Evolutionary conservation across 53 echinoderm and acorn worm species (phyloP).

Genomic region (Pentamera pediparva): DNA sequence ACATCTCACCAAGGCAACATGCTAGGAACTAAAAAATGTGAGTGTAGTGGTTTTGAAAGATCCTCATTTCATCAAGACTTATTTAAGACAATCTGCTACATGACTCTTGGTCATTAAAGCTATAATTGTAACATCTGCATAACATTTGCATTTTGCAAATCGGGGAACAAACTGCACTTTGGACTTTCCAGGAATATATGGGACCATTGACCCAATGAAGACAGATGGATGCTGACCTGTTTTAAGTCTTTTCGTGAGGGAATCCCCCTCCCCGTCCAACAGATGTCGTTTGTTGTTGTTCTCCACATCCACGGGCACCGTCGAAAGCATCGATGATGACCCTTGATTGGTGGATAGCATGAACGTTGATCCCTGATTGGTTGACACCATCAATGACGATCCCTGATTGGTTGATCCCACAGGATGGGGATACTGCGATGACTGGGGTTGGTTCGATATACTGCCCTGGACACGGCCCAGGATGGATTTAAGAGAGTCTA

Average conservation of each 20-base stretch:
- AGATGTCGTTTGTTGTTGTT: constrained; percentile 15
- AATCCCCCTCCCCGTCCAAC: background rate
- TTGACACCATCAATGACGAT: background rate
- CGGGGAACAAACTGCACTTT: no score
- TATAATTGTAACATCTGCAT: no score
- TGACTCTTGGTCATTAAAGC: no score
- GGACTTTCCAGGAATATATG: no score
- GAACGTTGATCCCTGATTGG: no score
- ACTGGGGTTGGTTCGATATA: background rate
- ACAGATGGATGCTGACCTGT: constrained; percentile 22
- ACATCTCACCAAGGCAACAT: no score
- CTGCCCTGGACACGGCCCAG: constrained; percentile 9
- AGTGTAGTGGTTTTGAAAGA: no score
- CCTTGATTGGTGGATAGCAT: background rate
- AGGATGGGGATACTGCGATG: background rate
- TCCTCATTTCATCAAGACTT: no score
- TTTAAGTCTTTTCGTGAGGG: constrained; percentile 10
- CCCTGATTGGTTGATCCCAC: background rate
- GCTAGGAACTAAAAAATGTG: no score
- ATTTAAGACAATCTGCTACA: no score
- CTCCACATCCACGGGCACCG: background rate
- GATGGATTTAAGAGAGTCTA: constrained; percentile 21
- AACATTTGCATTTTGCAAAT: no score
- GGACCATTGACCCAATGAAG: no score
- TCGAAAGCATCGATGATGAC: background rate